Evolutionary conservation across 1,140 invertebrate genomes (phyloP).

Genomic region (Eulimnadia texana): DNA sequence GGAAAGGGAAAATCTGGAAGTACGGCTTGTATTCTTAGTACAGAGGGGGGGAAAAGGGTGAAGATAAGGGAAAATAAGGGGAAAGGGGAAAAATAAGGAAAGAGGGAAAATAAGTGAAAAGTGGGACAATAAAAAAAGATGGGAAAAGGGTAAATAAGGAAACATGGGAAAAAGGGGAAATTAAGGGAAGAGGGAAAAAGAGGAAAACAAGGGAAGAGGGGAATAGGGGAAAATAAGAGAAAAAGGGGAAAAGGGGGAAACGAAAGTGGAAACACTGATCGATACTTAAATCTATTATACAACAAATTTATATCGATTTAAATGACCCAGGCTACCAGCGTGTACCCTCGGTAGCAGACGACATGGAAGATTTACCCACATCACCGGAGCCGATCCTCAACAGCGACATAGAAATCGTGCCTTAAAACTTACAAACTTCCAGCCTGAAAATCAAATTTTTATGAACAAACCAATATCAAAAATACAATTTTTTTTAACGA

Average conservation of each 20-base stretch:
- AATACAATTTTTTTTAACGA: background rate
- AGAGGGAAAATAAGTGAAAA: no score
- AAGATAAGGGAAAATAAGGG: no score
- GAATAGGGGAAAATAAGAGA: background rate
- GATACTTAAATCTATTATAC: background rate
- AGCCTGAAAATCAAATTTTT: background rate
- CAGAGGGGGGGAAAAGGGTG: no score
- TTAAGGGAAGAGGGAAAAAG: no score
- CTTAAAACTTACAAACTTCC: background rate
- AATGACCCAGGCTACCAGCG: background rate
- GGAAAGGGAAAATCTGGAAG: no score
- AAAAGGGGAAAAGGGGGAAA: background rate
- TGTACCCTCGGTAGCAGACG: background rate
- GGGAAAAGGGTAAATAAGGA: no score
- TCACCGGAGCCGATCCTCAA: background rate
- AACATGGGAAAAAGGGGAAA: no score
- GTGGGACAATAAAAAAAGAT: no score
- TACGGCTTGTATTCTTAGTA: no score
- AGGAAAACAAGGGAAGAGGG: background rate
- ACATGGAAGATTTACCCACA: background rate
- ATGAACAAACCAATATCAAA: background rate
- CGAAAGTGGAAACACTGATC: no score
- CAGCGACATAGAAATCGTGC: background rate
- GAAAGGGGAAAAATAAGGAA: no score
- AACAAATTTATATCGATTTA: background rate